Evolutionary conservation across 2,797 vertebrate species (phyloP).

Genomic region (Parauchenoglanis ngamensis): DNA sequence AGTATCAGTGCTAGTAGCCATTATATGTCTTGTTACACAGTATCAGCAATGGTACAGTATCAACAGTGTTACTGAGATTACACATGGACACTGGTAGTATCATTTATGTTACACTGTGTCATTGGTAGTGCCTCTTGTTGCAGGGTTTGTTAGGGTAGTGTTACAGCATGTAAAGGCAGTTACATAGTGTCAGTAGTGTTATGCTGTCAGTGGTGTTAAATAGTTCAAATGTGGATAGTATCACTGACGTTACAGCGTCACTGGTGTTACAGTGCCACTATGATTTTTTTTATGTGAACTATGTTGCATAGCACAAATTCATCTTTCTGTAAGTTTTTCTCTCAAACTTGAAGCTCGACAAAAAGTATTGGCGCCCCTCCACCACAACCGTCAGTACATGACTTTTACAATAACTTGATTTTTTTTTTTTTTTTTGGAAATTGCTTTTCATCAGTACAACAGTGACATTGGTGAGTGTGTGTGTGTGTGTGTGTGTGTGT

Average conservation of each 20-base stretch:
- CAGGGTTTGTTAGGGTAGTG: no score
- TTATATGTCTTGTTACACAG: background rate
- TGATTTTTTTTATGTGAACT: no score
- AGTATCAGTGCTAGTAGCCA: background rate
- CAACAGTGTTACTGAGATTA: background rate
- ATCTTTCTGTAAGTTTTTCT: background rate
- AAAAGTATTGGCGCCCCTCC: background rate
- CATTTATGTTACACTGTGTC: no score
- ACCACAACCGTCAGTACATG: background rate
- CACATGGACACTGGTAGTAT: background rate
- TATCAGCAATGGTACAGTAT: background rate
- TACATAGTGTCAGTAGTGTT: background rate
- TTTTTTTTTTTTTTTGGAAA: background rate
- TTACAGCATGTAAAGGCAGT: no score
- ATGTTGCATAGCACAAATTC: background rate
- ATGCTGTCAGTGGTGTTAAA: background rate
- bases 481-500: conserved; percentile 6
- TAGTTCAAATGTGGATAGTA: background rate
- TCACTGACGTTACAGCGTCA: background rate
- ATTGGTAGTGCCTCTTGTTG: no score
- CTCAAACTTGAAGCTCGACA: background rate
- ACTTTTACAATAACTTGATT: background rate
- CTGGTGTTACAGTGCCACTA: background rate
- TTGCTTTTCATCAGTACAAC: background rate
- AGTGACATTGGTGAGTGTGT: background rate